Percentiles rank a stretch among this genome's conserved stretches.
These are phyloP conservation scores for Esox niger DNA, from an alignment of 2,113 vertebrate genomes.

Conservation along the genomic window DNA sequence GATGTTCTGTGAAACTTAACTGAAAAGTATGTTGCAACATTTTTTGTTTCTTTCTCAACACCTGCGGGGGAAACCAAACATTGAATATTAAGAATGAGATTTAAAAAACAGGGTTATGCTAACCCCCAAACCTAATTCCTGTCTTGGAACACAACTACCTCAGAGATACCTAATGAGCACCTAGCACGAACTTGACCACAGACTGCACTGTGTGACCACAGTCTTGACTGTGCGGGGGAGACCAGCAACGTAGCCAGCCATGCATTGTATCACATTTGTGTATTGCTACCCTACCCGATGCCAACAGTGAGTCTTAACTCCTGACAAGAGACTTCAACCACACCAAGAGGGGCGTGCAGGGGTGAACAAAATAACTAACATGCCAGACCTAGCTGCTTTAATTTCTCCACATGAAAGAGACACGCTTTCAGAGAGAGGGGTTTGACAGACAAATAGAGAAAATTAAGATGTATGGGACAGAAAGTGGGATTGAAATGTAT, in stretches of 20 bases:
- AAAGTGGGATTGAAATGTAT: neutral
- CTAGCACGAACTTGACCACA: neutral
- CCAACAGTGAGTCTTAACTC: neutral
- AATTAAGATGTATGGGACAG: neutral
- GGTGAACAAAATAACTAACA: constrained; percentile 40
- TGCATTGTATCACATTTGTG: neutral
- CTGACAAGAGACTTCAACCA: constrained; percentile 11
- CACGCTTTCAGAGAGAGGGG: neutral
- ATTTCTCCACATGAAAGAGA: constrained; percentile 5
- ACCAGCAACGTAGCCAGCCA: neutral
- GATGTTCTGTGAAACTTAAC: constrained; percentile 67
- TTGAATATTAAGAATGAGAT: constrained; percentile 8
- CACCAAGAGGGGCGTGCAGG: constrained; percentile 16
- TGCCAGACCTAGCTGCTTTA: constrained; percentile 9
- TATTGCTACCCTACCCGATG: neutral
- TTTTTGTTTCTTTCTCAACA: constrained; percentile 50
- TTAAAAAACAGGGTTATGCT: neutral
- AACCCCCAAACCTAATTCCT: neutral
- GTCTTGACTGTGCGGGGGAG: neutral
- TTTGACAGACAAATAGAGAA: neutral
- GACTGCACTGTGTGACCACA: neutral
- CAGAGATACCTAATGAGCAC: too few species aligned
- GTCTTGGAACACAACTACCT: neutral
- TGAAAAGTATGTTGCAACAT: constrained; percentile 44
- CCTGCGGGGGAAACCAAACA: constrained; percentile 48